Conservation (phyloP, 2,797 vertebrate genomes). For the Chromobotia macracanthus region DNA sequence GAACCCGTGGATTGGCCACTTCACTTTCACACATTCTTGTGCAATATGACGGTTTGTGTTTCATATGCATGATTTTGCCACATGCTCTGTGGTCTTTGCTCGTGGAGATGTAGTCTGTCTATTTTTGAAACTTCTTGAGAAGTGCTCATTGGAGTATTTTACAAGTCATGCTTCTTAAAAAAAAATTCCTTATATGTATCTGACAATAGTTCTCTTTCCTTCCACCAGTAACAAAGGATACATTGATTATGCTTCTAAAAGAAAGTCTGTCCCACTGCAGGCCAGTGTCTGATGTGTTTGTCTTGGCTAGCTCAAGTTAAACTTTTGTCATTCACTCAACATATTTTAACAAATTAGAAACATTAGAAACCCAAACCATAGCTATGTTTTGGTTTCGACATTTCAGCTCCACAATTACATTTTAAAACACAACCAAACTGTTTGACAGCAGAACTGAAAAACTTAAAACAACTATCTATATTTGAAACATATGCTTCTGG, state of each 20-base stretch:
- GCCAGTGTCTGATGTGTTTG: conserved; percentile 65
- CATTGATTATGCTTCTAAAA: conserved; percentile 76
- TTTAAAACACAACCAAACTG: conserved; percentile 70
- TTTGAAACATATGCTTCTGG: conserved; percentile 82
- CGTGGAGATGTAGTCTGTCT: conserved; percentile 20
- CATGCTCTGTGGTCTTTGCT: conserved; percentile 35
- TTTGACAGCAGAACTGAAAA: conserved; percentile 72
- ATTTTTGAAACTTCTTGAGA: conserved; percentile 42
- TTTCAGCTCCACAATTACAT: conserved; percentile 67
- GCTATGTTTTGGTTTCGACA: conserved; percentile 69
- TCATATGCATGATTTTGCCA: conserved; percentile 38
- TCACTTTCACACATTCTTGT: conserved; percentile 31
- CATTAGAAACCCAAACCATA: conserved; percentile 68
- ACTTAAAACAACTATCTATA: conserved; percentile 83
- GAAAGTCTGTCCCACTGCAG: conserved; percentile 71
- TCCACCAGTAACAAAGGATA: conserved; percentile 79
- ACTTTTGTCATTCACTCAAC: conserved; percentile 74
- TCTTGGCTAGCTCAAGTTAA: conserved; percentile 70
- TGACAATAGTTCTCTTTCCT: conserved; percentile 59
- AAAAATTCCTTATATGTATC: conserved; percentile 42
- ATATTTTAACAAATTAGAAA: conserved; percentile 72
- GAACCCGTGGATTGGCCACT: neutral
- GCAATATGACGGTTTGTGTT: conserved; percentile 31
- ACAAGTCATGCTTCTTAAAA: conserved; percentile 40
- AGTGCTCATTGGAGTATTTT: conserved; percentile 42